These are phyloP conservation scores for Echinarachnius parma DNA, from an alignment of 53 echinoderm and acorn worm genomes.

Conservation along the genomic window DNA sequence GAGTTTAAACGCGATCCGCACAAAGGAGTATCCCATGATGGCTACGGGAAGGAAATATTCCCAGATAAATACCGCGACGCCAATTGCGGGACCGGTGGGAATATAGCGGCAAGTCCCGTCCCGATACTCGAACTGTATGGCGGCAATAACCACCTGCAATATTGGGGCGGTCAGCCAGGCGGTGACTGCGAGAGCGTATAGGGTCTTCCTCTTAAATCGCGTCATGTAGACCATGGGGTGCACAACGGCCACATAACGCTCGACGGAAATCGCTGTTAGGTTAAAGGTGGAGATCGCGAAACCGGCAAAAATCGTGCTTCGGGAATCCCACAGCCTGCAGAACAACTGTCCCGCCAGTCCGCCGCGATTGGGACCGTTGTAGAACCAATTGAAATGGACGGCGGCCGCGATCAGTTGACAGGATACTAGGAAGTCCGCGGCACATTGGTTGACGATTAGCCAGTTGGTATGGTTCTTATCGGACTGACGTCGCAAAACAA, in stretches of 20 bases:
- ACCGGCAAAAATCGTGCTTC: constrained; percentile 55
- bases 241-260: constrained; percentile 70
- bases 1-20: constrained; percentile 46
- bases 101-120: constrained; percentile 38
- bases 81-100: constrained; percentile 32
- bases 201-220: constrained; percentile 39
- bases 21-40: constrained; percentile 67
- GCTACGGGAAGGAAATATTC: constrained; percentile 65
- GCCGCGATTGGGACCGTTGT: not conserved
- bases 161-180: constrained; percentile 63
- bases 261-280: constrained; percentile 63
- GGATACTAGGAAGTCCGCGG: constrained; percentile 34
- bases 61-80: constrained; percentile 63
- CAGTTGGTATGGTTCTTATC: constrained; percentile 44
- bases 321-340: constrained; percentile 70
- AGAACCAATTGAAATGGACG: constrained; percentile 23
- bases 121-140: constrained; percentile 22
- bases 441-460: constrained; percentile 42
- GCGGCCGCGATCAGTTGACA: constrained; percentile 2
- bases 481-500: constrained; percentile 15
- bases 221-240: constrained; percentile 51
- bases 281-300: constrained; percentile 81
- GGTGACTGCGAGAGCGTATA: constrained; percentile 20
- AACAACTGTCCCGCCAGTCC: constrained; percentile 48
- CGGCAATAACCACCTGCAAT: constrained; percentile 61